Evolutionary conservation across 23 tunicate species (phyloP).

Genomic region (Halocynthia aurantium): DNA sequence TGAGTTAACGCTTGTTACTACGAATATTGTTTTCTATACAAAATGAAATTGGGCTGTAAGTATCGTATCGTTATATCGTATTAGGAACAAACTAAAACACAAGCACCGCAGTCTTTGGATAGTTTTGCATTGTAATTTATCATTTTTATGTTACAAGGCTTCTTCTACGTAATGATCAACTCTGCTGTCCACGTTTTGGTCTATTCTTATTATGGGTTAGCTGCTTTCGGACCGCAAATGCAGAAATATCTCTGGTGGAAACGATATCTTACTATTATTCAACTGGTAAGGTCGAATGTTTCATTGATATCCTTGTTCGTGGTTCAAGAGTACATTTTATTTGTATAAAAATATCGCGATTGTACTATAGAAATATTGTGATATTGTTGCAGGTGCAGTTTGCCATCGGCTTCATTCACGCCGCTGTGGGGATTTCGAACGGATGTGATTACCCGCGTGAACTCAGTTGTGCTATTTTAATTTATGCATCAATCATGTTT

Average conservation of each 20-base stretch:
- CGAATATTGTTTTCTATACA: background rate
- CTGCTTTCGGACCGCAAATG: slow-evolving; percentile 72
- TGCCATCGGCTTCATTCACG: slow-evolving; percentile 62
- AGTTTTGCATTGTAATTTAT: too few species aligned
- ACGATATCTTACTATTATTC: slow-evolving; percentile 84
- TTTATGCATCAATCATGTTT: slow-evolving; percentile 62
- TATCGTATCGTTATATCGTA: slow-evolving; percentile 31
- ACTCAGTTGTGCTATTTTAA: slow-evolving; percentile 87
- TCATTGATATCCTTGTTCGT: too few species aligned
- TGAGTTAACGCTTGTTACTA: slow-evolving; percentile 3
- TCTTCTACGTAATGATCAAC: slow-evolving; percentile 74
- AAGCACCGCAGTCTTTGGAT: too few species aligned
- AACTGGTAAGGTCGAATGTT: slow-evolving; percentile 36
- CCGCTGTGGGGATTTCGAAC: slow-evolving; percentile 45
- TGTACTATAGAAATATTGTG: too few species aligned
- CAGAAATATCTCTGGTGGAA: slow-evolving; percentile 97
- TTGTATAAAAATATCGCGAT: too few species aligned
- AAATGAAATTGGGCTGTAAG: background rate
- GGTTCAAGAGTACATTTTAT: too few species aligned
- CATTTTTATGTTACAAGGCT: too few species aligned
- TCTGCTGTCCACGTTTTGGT: slow-evolving; percentile 76
- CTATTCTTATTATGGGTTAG: slow-evolving; percentile 79
- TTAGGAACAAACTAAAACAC: too few species aligned
- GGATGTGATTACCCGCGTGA: slow-evolving; percentile 72
- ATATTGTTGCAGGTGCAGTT: slow-evolving; percentile 59